A percentile compares a stretch with the other conserved stretches of the same genome.
These are phyloP conservation scores for Hoplias malabaricus DNA, from an alignment of 2,113 vertebrate species.

Conservation along the genomic window DNA sequence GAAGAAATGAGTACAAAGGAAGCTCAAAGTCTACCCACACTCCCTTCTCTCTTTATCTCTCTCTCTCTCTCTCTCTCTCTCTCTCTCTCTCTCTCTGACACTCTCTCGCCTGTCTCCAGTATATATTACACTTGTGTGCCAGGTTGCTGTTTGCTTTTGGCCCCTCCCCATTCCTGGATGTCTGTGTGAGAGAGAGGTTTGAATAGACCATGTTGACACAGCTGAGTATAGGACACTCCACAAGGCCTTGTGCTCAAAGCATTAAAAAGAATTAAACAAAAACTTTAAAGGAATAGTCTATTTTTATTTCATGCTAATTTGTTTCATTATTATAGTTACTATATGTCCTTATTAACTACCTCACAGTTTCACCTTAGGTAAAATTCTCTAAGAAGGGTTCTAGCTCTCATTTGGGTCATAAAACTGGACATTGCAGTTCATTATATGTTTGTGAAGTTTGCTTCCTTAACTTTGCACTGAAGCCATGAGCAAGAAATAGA, in stretches of 20 bases:
- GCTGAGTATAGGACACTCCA: conserved; percentile 65
- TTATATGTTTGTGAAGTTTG: no score
- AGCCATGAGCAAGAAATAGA: no score
- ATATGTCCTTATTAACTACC: no score
- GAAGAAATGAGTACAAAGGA: conserved; percentile 13
- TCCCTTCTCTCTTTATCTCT: background rate
- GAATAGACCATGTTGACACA: conserved; percentile 72
- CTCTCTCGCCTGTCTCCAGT: background rate
- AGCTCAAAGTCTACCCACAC: conserved; percentile 18
- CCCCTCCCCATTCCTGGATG: conserved; percentile 49
- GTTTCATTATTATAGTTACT: no score
- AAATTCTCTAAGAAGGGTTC: no score
- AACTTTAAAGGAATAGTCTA: background rate
- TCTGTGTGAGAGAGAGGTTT: conserved; percentile 45
- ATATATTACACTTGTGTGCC: background rate
- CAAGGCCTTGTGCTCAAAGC: conserved; percentile 31
- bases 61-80: background rate
- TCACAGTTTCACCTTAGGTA: background rate
- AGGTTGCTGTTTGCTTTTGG: conserved; percentile 32
- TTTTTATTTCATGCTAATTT: no score
- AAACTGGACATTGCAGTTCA: no score
- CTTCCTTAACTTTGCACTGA: no score
- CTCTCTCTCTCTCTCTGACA: background rate
- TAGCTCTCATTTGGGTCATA: no score
- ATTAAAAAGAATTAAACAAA: background rate